A percentile compares a stretch with the other conserved stretches of the same genome.
These are phyloP conservation scores for Andinoacara biseriatus DNA, from an alignment of 2,113 vertebrate genomes.

Conservation along the genomic window DNA sequence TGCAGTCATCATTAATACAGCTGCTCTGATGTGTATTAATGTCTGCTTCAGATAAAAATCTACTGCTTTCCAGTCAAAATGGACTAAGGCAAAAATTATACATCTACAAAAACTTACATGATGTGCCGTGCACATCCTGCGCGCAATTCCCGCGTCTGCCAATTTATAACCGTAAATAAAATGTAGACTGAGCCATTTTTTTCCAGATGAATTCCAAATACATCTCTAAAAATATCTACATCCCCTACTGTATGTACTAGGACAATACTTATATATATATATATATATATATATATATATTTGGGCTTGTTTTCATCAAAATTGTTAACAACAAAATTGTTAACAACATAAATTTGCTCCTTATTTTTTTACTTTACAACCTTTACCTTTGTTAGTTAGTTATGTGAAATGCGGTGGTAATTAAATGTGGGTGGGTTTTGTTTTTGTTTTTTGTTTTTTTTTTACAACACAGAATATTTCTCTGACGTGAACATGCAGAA, in stretches of 20 bases:
- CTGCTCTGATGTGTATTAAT: neutral
- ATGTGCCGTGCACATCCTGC: neutral
- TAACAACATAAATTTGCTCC: neutral
- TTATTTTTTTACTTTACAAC: too few relatives aligned
- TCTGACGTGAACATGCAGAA: neutral
- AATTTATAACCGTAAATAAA: neutral
- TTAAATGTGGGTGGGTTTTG: neutral
- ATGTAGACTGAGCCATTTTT: neutral
- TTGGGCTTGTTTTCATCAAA: too few relatives aligned
- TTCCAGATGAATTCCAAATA: neutral
- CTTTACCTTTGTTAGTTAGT: neutral
- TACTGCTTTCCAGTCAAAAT: neutral
- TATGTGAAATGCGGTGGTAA: neutral
- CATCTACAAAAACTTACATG: neutral
- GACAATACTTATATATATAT: too few relatives aligned
- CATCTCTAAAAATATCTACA: neutral
- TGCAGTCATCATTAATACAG: slow-evolving; percentile 8
- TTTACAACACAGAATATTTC: too few relatives aligned
- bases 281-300: too few relatives aligned
- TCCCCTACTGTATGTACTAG: neutral
- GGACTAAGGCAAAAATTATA: neutral
- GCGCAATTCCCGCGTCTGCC: neutral
- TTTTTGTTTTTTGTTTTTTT: too few relatives aligned
- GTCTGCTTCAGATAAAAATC: neutral
- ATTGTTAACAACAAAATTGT: too few relatives aligned